phyloP scores from a whole-genome alignment of 2,113 vertebrate species.

The Nesoenas mayeri region DNA sequence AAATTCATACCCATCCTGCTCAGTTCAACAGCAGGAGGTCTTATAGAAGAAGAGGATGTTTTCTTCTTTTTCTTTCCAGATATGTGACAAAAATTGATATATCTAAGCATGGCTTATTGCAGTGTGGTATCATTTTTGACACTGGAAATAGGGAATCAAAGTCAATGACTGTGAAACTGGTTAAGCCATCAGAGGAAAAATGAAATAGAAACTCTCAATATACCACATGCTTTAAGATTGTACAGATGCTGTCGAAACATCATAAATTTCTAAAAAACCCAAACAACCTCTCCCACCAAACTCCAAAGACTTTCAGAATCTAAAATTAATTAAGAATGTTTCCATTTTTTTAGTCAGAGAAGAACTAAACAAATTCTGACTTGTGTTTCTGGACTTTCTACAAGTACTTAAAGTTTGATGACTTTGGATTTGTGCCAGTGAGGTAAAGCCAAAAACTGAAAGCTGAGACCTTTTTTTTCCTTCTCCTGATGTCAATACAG shows the following conservation, averaged over 20 bases:
- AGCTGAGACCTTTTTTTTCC: neutral
- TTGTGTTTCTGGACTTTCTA: neutral
- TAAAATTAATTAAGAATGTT: neutral
- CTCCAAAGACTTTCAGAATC: neutral
- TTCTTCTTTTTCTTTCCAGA: neutral
- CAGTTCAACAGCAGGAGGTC: neutral
- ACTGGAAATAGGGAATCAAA: neutral
- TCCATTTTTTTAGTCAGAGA: neutral
- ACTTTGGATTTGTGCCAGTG: neutral
- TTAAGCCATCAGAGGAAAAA: neutral
- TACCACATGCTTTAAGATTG: neutral
- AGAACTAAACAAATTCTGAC: neutral
- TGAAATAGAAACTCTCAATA: neutral
- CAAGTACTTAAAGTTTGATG: neutral
- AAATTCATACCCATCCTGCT: neutral
- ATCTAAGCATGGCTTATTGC: neutral
- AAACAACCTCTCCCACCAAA: neutral
- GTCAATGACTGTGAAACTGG: neutral
- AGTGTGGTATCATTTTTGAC: neutral
- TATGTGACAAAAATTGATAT: neutral
- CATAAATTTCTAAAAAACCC: neutral
- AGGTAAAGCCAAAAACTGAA: neutral
- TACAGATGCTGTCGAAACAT: neutral
- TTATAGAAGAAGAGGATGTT: neutral
- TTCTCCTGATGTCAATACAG: neutral